These are phyloP conservation scores for Petrocephalus schoutedeni DNA, from an alignment of 2,797 vertebrate genomes.

Conservation along the genomic window DNA sequence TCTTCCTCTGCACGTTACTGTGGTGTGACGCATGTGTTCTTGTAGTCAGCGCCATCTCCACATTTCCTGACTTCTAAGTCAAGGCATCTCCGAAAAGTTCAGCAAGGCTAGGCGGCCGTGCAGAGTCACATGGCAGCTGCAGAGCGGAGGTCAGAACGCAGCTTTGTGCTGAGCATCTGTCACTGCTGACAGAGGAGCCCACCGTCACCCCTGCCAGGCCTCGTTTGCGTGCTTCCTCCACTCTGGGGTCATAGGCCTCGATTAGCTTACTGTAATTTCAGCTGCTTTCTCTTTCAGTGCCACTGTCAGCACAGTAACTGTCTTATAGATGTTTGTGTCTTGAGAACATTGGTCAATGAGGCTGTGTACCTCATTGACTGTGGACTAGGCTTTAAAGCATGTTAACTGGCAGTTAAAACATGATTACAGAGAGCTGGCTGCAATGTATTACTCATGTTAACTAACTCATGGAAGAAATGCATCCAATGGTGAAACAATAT, in stretches of 20 bases:
- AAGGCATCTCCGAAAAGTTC: neutral
- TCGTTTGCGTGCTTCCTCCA: neutral
- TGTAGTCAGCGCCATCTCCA: neutral
- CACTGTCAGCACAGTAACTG: neutral
- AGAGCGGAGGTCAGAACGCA: neutral
- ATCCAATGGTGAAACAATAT: neutral
- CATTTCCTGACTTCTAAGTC: neutral
- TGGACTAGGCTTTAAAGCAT: neutral
- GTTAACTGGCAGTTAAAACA: neutral
- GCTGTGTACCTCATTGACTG: neutral
- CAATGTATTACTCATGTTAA: neutral
- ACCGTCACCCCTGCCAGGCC: neutral
- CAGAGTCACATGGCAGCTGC: neutral
- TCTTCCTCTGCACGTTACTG: neutral
- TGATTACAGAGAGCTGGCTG: neutral
- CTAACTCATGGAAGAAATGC: neutral
- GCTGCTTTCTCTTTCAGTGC: neutral
- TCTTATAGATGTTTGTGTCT: neutral
- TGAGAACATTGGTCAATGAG: neutral
- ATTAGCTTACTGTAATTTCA: neutral
- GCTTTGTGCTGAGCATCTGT: neutral
- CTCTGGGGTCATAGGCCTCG: neutral
- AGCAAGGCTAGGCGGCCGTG: neutral
- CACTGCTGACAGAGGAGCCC: neutral
- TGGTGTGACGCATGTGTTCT: neutral